These are phyloP conservation scores for Rhinichthys osculus DNA, from an alignment of 2,797 vertebrate species.

Conservation along the genomic window DNA sequence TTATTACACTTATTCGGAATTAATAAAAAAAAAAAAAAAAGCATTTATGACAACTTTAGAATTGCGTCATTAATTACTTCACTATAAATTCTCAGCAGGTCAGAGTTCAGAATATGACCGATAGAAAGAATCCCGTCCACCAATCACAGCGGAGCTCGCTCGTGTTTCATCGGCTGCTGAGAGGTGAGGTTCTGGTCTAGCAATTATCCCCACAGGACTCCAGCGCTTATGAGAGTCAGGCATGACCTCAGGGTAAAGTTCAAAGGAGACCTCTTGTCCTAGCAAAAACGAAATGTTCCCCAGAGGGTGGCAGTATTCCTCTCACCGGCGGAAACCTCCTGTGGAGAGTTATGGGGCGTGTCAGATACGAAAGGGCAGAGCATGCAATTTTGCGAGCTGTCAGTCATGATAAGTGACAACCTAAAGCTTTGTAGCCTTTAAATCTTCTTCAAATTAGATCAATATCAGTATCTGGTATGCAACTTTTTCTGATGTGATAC, in stretches of 20 bases:
- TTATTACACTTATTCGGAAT: neutral
- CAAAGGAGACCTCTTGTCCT: conserved; percentile 48
- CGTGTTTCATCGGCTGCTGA: conserved; percentile 14
- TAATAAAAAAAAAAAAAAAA: too few relatives aligned
- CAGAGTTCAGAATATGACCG: conserved; percentile 11
- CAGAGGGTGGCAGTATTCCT: conserved; percentile 21
- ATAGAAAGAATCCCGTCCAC: neutral
- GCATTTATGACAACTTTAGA: neutral
- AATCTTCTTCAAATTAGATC: neutral
- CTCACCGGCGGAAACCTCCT: neutral
- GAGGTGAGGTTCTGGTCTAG: conserved; percentile 7
- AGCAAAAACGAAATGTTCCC: neutral
- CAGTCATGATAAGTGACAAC: neutral
- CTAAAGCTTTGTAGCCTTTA: neutral
- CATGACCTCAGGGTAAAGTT: conserved; percentile 51
- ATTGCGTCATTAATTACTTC: neutral
- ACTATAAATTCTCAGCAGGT: neutral
- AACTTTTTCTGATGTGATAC: conserved; percentile 38
- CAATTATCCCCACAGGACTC: conserved; percentile 56
- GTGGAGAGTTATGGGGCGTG: neutral
- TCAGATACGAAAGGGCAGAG: neutral
- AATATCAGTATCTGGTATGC: conserved; percentile 4
- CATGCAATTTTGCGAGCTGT: neutral
- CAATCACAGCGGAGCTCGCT: conserved; percentile 13
- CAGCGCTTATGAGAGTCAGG: conserved; percentile 46